phyloP scores from a whole-genome alignment of 1,140 invertebrate genomes.

The Drosophila sturtevanti region DNA sequence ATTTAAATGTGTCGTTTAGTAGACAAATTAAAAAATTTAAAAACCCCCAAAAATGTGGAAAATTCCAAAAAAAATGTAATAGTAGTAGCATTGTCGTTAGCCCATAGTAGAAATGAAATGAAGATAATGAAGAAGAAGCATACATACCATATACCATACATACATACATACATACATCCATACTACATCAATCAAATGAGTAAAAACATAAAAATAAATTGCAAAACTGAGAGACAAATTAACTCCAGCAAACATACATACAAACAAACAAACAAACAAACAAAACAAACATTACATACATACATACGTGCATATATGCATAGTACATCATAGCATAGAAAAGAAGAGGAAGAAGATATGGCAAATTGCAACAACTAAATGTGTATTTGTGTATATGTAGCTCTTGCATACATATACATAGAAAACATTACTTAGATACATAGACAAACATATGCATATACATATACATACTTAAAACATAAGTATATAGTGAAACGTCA shows the following conservation, averaged over 20 bases:
- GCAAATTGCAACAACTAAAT: slow-evolving; percentile 40
- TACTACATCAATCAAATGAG: slow-evolving; percentile 17
- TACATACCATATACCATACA: slow-evolving; percentile 76
- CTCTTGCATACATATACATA: slow-evolving; percentile 64
- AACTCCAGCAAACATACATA: slow-evolving; percentile 45
- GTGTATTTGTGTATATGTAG: slow-evolving; percentile 68
- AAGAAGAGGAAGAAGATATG: neutral
- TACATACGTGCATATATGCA: slow-evolving; percentile 33
- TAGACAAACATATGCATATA: slow-evolving; percentile 31
- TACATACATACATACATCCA: slow-evolving; percentile 43
- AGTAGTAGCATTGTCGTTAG: slow-evolving; percentile 79
- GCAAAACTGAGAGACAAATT: neutral
- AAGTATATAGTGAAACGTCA: slow-evolving; percentile 30
- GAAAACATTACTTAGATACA: slow-evolving; percentile 48
- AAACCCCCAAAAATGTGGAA: slow-evolving; percentile 38
- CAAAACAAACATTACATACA: slow-evolving; percentile 60
- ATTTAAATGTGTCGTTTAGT: slow-evolving; percentile 79
- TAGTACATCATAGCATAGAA: slow-evolving; percentile 61
- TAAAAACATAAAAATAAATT: neutral
- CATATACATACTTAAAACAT: slow-evolving; percentile 50
- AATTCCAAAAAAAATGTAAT: slow-evolving; percentile 40
- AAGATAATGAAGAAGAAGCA: slow-evolving; percentile 53
- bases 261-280: slow-evolving; percentile 32
- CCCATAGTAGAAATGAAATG: slow-evolving; percentile 55
- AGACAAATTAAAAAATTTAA: slow-evolving; percentile 30